phyloP scores from a whole-genome alignment of 2,113 vertebrate species.

The zebrafish (Danio rerio) region GRCz12tu NC_133187.1:27768001-27768500 shows the following conservation, averaged over 20 bases:
- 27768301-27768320: neutral
- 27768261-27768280: neutral
- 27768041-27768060: too few relatives aligned
- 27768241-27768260: neutral
- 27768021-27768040: too few relatives aligned
- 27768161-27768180: neutral
- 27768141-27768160: neutral
- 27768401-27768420: neutral
- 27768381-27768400: neutral
- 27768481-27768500: neutral
- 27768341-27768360: neutral
- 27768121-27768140: too few relatives aligned
- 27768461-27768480: neutral
- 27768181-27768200: neutral
- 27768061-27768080: too few relatives aligned
- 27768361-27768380: neutral
- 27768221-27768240: too few relatives aligned
- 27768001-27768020: too few relatives aligned
- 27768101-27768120: too few relatives aligned
- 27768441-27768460: neutral
- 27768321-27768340: neutral
- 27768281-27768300: neutral
- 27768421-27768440: neutral
- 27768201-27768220: neutral
- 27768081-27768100: too few relatives aligned